phyloP scores from a whole-genome alignment of 2,113 vertebrate species.

The Irena cyanogastra region DNA sequence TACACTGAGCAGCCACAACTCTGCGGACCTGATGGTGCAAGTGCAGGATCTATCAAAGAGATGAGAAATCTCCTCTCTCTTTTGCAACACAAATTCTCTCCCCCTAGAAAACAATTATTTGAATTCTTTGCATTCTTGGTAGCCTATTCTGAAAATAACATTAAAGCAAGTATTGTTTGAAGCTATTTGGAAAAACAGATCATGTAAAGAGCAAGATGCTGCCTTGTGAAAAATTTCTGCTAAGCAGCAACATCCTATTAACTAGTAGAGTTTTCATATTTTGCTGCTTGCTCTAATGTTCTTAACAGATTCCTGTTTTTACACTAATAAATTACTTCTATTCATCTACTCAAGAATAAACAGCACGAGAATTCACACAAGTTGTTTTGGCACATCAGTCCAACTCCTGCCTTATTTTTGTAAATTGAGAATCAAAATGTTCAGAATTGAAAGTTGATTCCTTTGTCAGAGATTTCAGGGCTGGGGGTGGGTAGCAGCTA shows the following conservation, averaged over 20 bases:
- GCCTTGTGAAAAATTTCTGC: background rate
- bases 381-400: background rate
- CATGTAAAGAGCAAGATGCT: background rate
- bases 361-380: background rate
- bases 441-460: background rate
- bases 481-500: background rate
- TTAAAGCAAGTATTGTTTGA: background rate
- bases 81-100: background rate
- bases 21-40: background rate
- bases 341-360: background rate
- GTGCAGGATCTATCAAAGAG: background rate
- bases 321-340: background rate
- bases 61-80: background rate
- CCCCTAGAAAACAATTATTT: background rate
- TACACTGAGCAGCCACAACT: background rate
- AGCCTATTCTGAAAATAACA: background rate
- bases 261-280: background rate
- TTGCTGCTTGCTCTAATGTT: background rate
- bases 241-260: background rate
- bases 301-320: background rate
- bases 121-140: background rate
- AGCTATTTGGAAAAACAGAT: background rate
- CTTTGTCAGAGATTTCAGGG: background rate
- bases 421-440: background rate
- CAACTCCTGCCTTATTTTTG: background rate